Conservation (phyloP, 2,797 vertebrate genomes). For the Hylomyscus alleni region DNA sequence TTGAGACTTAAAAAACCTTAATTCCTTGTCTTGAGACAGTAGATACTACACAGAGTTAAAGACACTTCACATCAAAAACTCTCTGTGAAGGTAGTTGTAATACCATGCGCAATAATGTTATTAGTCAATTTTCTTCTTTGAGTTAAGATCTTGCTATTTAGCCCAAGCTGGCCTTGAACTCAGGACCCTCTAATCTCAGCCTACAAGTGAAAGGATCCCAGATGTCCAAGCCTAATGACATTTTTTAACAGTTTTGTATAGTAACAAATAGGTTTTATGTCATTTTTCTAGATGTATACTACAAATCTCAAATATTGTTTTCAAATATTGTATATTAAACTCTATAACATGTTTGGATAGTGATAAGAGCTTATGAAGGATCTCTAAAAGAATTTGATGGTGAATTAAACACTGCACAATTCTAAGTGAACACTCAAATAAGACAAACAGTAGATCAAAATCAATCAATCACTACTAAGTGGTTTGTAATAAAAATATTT, state of each 20-base stretch:
- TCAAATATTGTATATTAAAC: constrained; percentile 23
- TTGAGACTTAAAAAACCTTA: constrained; percentile 5
- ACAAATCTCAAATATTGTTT: background rate
- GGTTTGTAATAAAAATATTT: constrained; percentile 38
- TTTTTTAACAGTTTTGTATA: background rate
- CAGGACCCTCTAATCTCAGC: background rate
- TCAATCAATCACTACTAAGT: background rate
- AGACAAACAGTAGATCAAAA: constrained; percentile 4
- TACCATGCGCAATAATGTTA: background rate
- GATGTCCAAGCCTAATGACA: background rate
- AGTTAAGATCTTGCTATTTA: background rate
- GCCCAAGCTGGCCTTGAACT: background rate
- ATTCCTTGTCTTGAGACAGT: background rate
- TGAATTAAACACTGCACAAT: background rate
- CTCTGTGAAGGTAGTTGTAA: background rate
- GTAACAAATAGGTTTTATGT: background rate
- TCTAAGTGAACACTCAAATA: background rate
- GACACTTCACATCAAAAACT: constrained; percentile 45
- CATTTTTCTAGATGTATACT: constrained; percentile 15
- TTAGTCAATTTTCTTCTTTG: background rate
- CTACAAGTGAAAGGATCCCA: background rate
- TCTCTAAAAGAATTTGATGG: background rate
- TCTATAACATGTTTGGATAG: background rate
- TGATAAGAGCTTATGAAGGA: background rate
- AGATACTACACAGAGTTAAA: constrained; percentile 37